Conservation (phyloP, 1,140 invertebrate species). For the Zaprionus ornatus region DNA sequence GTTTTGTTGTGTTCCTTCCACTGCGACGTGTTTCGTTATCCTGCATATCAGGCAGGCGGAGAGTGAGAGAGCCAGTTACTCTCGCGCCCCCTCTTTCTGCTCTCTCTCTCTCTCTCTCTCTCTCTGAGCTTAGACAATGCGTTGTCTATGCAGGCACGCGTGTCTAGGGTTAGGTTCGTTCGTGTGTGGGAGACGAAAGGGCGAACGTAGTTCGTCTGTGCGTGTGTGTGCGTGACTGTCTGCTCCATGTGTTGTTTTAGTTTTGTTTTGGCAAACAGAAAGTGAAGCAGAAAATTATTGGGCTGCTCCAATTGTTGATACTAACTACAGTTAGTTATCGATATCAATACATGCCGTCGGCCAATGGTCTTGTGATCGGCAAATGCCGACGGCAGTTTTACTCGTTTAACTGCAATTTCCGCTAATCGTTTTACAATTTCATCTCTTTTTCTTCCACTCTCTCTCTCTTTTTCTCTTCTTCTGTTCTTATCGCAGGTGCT, state of each 20-base stretch:
- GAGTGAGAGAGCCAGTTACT: background rate
- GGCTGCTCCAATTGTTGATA: constrained; percentile 2
- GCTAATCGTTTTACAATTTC: constrained; percentile 33
- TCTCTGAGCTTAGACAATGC: constrained; percentile 63
- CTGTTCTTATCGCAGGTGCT: constrained; percentile 70
- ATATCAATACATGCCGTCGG: constrained; percentile 28
- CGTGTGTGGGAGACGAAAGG: background rate
- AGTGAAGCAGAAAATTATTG: constrained; percentile 14
- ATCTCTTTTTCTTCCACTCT: background rate
- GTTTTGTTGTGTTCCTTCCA: constrained; percentile 13
- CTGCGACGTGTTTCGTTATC: constrained; percentile 19
- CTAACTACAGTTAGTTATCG: background rate
- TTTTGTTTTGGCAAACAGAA: constrained; percentile 55
- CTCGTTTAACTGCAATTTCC: background rate
- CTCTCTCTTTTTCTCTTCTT: constrained; percentile 10
- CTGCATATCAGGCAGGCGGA: constrained; percentile 7
- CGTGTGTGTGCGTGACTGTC: constrained; percentile 13
- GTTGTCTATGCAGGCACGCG: constrained; percentile 48
- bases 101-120: constrained; percentile 18
- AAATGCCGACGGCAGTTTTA: constrained; percentile 15
- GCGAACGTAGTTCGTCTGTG: background rate
- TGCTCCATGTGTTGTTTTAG: constrained; percentile 46
- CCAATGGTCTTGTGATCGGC: background rate
- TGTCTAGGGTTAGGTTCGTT: constrained; percentile 53
- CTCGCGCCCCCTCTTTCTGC: background rate